These are phyloP conservation scores for Bradypus variegatus DNA, from an alignment of 2,797 vertebrate species.

Conservation along the genomic window DNA sequence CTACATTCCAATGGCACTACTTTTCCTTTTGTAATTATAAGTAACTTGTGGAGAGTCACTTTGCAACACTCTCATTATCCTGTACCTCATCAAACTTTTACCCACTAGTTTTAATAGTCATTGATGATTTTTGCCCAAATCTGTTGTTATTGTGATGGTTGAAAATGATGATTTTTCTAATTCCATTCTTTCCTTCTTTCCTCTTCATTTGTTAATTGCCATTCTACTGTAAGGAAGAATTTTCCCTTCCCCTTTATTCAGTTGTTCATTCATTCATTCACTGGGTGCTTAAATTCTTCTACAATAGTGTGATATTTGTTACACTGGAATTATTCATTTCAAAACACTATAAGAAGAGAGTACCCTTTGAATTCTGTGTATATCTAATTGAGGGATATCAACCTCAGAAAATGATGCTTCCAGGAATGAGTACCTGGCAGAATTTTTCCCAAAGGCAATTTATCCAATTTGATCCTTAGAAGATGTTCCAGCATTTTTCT, in stretches of 20 bases:
- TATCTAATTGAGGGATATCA: conserved; percentile 4
- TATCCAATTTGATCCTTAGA: conserved; percentile 7
- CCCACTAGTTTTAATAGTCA: neutral
- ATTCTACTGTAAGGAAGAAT: neutral
- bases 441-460: conserved; percentile 9
- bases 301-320: conserved; percentile 13
- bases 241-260: conserved; percentile 10
- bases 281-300: conserved; percentile 16
- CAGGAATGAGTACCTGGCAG: neutral
- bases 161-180: conserved; percentile 26
- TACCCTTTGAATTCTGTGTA: neutral
- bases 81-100: neutral
- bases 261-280: conserved; percentile 7
- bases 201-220: conserved; percentile 6
- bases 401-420: neutral
- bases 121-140: conserved; percentile 15
- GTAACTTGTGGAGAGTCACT: neutral
- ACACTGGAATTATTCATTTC: conserved; percentile 22
- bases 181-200: neutral
- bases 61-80: neutral
- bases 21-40: neutral
- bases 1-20: neutral
- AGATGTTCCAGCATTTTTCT: neutral
- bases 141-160: conserved; percentile 2
- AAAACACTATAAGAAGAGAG: neutral